Percentiles rank a stretch among this genome's conserved stretches.
phyloP scores from a whole-genome alignment of 2,113 vertebrate genomes.

The Hippopotamus amphibius region DNA sequence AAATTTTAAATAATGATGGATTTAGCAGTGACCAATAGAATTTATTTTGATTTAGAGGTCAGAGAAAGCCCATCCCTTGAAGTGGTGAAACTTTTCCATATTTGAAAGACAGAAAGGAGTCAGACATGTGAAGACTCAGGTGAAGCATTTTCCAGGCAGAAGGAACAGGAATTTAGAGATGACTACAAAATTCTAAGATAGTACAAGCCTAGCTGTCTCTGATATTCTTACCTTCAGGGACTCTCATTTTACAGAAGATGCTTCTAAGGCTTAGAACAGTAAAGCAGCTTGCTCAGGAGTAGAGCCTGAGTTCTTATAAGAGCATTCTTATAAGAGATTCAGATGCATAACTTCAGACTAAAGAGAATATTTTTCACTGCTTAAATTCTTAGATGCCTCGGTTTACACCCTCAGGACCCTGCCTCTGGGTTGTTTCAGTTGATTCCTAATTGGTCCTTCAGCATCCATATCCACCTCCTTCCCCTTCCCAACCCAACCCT shows the following conservation, averaged over 20 bases:
- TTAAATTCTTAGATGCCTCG: neutral
- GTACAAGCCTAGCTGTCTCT: neutral
- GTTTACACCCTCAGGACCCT: neutral
- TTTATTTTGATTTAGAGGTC: neutral
- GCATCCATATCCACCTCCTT: neutral
- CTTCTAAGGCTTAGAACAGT: neutral
- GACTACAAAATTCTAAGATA: neutral
- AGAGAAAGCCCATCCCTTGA: neutral
- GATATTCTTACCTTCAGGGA: neutral
- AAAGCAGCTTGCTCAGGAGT: neutral
- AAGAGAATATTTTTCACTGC: neutral
- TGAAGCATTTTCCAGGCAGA: neutral
- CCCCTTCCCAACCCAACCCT: neutral
- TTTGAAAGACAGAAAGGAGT: neutral
- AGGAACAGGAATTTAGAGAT: neutral
- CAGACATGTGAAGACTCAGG: neutral
- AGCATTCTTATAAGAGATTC: neutral
- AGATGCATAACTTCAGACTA: neutral
- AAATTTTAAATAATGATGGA: neutral
- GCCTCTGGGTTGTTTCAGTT: neutral
- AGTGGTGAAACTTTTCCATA: neutral
- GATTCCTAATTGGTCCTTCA: neutral
- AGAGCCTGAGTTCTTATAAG: neutral
- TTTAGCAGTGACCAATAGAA: neutral
- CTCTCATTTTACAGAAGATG: neutral